Conservation (phyloP, 2,888 invertebrate genomes). For the Coelinius sp. region DNA sequence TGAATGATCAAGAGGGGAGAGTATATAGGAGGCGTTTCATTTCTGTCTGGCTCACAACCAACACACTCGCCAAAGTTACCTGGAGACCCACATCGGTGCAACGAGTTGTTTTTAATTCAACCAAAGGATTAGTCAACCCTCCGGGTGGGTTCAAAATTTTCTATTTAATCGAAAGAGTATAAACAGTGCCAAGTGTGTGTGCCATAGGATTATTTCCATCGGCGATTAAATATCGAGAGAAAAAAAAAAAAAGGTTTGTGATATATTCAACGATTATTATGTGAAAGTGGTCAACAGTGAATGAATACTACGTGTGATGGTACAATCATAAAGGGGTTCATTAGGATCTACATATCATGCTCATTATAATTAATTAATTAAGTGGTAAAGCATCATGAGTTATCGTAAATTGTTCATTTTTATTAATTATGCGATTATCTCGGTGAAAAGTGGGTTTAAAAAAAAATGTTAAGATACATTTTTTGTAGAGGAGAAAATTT, state of each 20-base stretch:
- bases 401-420: too few relatives aligned
- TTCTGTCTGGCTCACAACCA: conserved; percentile 66
- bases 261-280: conserved; percentile 25
- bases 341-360: not conserved
- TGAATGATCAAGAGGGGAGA: conserved; percentile 62
- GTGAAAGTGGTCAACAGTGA: conserved; percentile 22
- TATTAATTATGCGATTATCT: too few relatives aligned
- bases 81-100: not conserved
- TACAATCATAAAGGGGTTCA: not conserved
- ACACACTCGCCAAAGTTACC: conserved; percentile 58
- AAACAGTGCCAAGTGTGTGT: conserved; percentile 67
- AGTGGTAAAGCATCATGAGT: too few relatives aligned
- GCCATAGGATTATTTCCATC: conserved; percentile 56
- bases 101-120: not conserved
- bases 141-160: not conserved
- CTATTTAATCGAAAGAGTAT: conserved; percentile 15
- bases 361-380: too few relatives aligned
- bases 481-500: too few relatives aligned
- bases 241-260: conserved; percentile 50
- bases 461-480: too few relatives aligned
- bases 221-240: conserved; percentile 10
- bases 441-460: too few relatives aligned
- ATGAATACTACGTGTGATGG: conserved; percentile 9
- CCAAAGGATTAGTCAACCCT: not conserved
- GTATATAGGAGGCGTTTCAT: conserved; percentile 68